phyloP scores from a whole-genome alignment of 2,113 vertebrate genomes.

The Catharus minimus region DNA sequence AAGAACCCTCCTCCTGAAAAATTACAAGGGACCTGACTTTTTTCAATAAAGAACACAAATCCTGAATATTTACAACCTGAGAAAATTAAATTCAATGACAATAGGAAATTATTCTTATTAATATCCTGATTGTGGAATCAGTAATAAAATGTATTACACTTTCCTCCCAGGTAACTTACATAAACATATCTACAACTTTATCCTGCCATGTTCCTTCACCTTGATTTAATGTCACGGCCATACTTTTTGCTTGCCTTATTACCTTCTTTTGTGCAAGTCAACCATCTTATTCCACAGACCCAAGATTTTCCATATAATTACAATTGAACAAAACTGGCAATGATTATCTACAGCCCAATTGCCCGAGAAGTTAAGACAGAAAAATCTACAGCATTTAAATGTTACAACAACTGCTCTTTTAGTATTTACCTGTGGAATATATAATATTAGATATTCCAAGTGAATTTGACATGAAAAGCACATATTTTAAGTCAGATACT shows the following conservation, averaged over 20 bases:
- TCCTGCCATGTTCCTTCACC: background rate
- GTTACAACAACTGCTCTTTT: background rate
- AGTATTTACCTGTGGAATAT: background rate
- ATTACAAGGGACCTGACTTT: accelerated
- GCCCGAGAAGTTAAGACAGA: background rate
- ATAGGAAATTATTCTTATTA: background rate
- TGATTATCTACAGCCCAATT: background rate
- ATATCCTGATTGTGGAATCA: background rate
- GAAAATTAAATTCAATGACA: background rate
- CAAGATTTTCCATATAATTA: background rate
- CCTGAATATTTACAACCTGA: background rate
- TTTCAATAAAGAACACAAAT: background rate
- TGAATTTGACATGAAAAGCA: accelerated
- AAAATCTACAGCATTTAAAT: background rate
- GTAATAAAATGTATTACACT: background rate
- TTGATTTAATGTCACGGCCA: background rate
- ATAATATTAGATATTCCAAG: background rate
- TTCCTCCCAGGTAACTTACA: background rate
- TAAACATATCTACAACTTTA: background rate
- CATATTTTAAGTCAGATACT: background rate
- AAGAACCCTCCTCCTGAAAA: background rate
- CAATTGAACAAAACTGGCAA: background rate
- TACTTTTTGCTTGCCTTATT: background rate
- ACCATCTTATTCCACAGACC: background rate
- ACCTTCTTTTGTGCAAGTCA: background rate